Percentiles rank a stretch among this genome's conserved stretches.
phyloP scores from a whole-genome alignment of 2,888 invertebrate genomes.

The Cremastinae sp. region DNA sequence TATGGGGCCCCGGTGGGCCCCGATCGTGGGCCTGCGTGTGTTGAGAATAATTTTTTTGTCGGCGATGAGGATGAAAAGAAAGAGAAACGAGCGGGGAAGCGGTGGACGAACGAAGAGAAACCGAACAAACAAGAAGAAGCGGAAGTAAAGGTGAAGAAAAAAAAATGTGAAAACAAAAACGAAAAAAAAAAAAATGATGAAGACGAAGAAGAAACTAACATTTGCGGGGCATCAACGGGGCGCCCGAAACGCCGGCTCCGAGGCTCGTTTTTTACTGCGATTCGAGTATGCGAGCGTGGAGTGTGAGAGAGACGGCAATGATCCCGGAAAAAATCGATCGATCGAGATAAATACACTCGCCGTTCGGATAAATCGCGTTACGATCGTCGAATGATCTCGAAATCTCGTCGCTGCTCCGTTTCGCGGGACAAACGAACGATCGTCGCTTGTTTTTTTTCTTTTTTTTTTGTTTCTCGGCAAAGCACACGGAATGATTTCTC shows the following conservation, averaged over 20 bases:
- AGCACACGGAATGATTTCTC: conserved; percentile 6
- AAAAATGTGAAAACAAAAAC: too few relatives aligned
- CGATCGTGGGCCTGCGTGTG: conserved; percentile 62
- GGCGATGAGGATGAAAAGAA: conserved; percentile 36
- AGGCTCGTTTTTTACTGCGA: conserved; percentile 65
- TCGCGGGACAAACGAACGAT: neutral
- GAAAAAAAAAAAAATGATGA: conserved; percentile 42
- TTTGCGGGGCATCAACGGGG: conserved; percentile 68
- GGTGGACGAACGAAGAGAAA: too few relatives aligned
- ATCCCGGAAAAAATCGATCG: neutral
- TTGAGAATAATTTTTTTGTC: conserved; percentile 51
- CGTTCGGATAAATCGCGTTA: too few relatives aligned
- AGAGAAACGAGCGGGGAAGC: conserved; percentile 2
- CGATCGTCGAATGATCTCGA: too few relatives aligned
- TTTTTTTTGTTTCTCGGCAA: too few relatives aligned
- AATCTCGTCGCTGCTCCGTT: neutral
- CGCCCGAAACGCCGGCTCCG: conserved; percentile 77
- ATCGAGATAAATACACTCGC: too few relatives aligned
- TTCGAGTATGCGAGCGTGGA: neutral
- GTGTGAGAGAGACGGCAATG: neutral
- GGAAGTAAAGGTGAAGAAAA: too few relatives aligned
- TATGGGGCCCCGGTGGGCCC: conserved; percentile 74
- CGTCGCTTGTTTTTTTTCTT: neutral
- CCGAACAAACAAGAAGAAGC: too few relatives aligned
- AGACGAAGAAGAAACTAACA: too few relatives aligned